phyloP scores from a whole-genome alignment of 2,797 vertebrate genomes.

The Ambastaia sidthimunki region DNA sequence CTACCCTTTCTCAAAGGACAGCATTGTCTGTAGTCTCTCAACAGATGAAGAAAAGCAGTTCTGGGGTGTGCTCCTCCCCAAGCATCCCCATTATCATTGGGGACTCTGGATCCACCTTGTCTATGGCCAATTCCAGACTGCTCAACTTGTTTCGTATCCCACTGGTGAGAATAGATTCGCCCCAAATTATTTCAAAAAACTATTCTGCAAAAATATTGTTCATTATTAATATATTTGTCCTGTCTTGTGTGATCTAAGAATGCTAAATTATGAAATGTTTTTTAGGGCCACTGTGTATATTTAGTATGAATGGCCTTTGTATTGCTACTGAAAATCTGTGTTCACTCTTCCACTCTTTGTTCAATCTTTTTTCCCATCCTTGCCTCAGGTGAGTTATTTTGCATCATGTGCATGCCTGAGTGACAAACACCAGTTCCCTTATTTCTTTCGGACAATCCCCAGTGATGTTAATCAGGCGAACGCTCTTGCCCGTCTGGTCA shows the following conservation, averaged over 20 bases:
- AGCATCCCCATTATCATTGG: constrained; percentile 66
- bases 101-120: constrained; percentile 68
- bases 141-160: constrained; percentile 65
- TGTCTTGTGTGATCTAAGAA: not conserved
- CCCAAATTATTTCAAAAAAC: not conserved
- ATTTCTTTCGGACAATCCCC: constrained; percentile 68
- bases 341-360: not conserved
- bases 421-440: constrained; percentile 61
- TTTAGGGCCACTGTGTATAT: not conserved
- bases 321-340: not conserved
- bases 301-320: not conserved
- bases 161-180: constrained; percentile 60
- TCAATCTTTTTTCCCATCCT: not conserved
- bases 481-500: constrained; percentile 61
- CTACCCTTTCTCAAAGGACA: constrained; percentile 60
- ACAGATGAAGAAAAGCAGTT: constrained; percentile 51
- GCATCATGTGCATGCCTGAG: constrained; percentile 66
- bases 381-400: constrained; percentile 67
- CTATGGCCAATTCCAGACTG: constrained; percentile 67
- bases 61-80: constrained; percentile 55
- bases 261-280: not conserved
- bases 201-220: not conserved
- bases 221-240: not conserved
- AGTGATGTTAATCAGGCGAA: constrained; percentile 65
- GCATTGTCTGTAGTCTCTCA: constrained; percentile 63